Base-by-base conservation (phyloP, 1,140 invertebrate species). In the Harpegnathos saltator region DNA sequence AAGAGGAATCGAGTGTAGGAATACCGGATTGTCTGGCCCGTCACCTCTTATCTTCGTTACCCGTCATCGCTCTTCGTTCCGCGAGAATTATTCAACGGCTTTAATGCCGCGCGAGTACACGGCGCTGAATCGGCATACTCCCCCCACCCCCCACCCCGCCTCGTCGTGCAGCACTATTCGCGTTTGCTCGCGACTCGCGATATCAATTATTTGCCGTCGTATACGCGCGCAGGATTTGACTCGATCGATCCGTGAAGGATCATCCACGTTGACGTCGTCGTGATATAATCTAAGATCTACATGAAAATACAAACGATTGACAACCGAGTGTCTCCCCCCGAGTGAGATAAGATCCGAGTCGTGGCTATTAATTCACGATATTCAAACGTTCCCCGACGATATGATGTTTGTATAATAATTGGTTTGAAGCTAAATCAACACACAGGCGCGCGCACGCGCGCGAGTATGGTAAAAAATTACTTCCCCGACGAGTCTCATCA, bases 1-100 rank as follows among this genome's bases (percentile, higher is more conserved):
- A 48, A 78, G 63, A 78, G 75, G 63, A 80, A 80, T 80, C 75
- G 75, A 80, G 65, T 80, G 75, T 80, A 80, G 75, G 65, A 80
- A 80, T 80, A 80, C 75, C 75, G 65, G 75, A 80, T 80, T 80
- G 75, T 80, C 75, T 80, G 75, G 75, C 75, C 65, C 75, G 75
- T 80, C 75, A 80, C 75, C 75, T 80, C 75, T 80, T 80, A 80
- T 80, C 81, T 83, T 65, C 81, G 81, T 83, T 75, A 83, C 81
- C 61, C 73, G 81, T 75, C 81, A 75, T 75, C 81, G 61, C 81
- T 73, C 65, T 75, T 82, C 81, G 81, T 75, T 83, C 61, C 81
- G 24, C 48, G 80, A 48, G 69, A 83, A 83, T 83, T 83, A 83
- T 83, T 83, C 81, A 83, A 75, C 59, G 71, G 63, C 71, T 75